Percentiles rank a stretch among this genome's conserved stretches.
Evolutionary conservation across 2,888 invertebrate species (phyloP).

Genomic region (Pyralis farinalis): DNA sequence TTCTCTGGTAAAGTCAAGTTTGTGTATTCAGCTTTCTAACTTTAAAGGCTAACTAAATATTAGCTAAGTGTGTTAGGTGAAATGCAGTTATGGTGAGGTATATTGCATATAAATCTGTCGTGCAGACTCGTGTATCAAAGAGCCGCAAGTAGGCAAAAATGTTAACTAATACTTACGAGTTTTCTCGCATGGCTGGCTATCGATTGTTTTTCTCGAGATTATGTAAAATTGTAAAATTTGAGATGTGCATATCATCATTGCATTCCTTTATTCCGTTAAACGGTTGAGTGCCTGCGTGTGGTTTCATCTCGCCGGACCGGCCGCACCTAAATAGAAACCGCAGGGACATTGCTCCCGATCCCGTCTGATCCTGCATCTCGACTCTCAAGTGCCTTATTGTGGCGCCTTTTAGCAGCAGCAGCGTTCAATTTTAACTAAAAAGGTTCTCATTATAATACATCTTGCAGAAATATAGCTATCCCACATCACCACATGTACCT

Average conservation of each 20-base stretch:
- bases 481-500: background rate
- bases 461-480: background rate
- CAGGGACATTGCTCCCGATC: conserved; percentile 77
- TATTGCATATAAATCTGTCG: conserved; percentile 9
- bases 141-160: background rate
- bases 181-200: conserved; percentile 10
- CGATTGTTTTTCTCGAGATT: background rate
- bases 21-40: conserved; percentile 24
- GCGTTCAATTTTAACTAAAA: conserved; percentile 1
- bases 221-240: conserved; percentile 18
- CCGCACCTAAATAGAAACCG: conserved; percentile 80
- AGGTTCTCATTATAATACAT: background rate
- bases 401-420: conserved; percentile 37
- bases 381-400: conserved; percentile 65
- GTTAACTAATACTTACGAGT: conserved; percentile 13
- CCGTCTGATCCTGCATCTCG: conserved; percentile 62
- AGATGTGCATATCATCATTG: conserved; percentile 43
- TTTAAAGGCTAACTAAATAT: conserved; percentile 19
- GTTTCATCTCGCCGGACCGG: conserved; percentile 70
- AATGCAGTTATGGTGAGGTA: conserved; percentile 18
- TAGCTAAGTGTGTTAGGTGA: conserved; percentile 24
- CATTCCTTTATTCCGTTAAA: conserved; percentile 67
- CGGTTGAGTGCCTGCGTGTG: conserved; percentile 68
- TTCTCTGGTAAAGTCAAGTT: conserved; percentile 23
- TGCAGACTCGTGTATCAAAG: background rate